Percentiles rank a stretch among this genome's conserved stretches.
These are phyloP conservation scores for Nanger granti DNA, from an alignment of 2,113 vertebrate genomes.

Conservation along the genomic window DNA sequence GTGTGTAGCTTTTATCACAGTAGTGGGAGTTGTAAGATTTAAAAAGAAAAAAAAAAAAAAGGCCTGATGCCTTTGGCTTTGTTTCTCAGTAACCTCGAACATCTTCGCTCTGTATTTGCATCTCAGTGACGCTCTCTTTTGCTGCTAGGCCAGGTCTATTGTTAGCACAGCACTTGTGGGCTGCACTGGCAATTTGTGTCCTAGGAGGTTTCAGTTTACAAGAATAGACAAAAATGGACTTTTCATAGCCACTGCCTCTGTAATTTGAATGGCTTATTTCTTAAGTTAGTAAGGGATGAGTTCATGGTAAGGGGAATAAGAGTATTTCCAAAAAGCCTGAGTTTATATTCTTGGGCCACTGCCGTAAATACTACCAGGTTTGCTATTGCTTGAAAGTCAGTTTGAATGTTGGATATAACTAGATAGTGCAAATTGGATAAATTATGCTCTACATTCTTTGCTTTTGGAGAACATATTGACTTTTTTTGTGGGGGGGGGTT, in stretches of 20 bases:
- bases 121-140: not conserved
- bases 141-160: slow-evolving; percentile 44
- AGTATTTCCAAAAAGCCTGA: slow-evolving; percentile 1
- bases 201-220: slow-evolving; percentile 48
- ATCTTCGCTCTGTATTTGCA: slow-evolving; percentile 19
- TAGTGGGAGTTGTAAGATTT: slow-evolving; percentile 7
- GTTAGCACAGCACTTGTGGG: slow-evolving; percentile 34
- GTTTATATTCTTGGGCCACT: slow-evolving; percentile 30
- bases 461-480: not conserved
- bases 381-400: slow-evolving; percentile 33
- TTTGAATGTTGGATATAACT: slow-evolving; percentile 6
- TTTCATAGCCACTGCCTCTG: slow-evolving; percentile 51
- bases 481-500: not conserved
- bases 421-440: not conserved
- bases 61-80: slow-evolving; percentile 23
- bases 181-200: slow-evolving; percentile 32
- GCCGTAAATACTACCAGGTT: slow-evolving; percentile 40
- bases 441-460: slow-evolving; percentile 30
- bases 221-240: slow-evolving; percentile 50
- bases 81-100: slow-evolving; percentile 3
- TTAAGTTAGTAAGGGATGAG: slow-evolving; percentile 47
- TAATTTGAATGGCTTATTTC: slow-evolving; percentile 61
- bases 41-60: not conserved
- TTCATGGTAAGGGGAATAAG: slow-evolving; percentile 19
- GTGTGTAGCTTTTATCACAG: not conserved